A percentile compares a stretch with the other conserved stretches of the same genome.
Conservation (phyloP, 2,797 vertebrate genomes). For the Linurgus olivaceus region DNA sequence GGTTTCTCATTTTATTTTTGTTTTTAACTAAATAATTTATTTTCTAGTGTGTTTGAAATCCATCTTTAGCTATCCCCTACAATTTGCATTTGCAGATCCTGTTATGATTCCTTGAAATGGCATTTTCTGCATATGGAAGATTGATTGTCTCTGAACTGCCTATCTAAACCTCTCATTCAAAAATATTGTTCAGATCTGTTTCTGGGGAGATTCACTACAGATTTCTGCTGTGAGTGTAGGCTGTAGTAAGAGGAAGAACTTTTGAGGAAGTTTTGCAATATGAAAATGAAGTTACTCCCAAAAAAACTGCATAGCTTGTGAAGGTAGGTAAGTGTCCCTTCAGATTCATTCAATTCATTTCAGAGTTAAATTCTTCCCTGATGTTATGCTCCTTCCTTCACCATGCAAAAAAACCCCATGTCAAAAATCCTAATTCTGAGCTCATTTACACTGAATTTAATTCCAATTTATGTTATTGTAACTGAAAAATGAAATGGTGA, state of each 20-base stretch:
- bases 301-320: not conserved
- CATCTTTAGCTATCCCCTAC: not conserved
- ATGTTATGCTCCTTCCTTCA: not conserved
- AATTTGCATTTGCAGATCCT: not conserved
- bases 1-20: not conserved
- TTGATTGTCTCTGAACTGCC: not conserved
- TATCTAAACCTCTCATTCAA: not conserved
- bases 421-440: not conserved
- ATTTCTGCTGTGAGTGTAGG: not conserved
- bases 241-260: not conserved
- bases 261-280: not conserved
- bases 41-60: not conserved
- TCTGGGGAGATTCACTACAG: not conserved
- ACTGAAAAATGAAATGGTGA: not conserved
- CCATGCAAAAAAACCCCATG: fast-evolving
- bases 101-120: not conserved
- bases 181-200: not conserved
- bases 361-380: not conserved
- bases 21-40: not conserved
- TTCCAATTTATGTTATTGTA: not conserved
- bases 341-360: not conserved
- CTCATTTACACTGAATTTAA: not conserved
- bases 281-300: not conserved
- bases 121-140: not conserved
- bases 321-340: not conserved